Evolutionary conservation across 2,113 vertebrate genomes (phyloP).

Genomic region (Paradisaea rubra): DNA sequence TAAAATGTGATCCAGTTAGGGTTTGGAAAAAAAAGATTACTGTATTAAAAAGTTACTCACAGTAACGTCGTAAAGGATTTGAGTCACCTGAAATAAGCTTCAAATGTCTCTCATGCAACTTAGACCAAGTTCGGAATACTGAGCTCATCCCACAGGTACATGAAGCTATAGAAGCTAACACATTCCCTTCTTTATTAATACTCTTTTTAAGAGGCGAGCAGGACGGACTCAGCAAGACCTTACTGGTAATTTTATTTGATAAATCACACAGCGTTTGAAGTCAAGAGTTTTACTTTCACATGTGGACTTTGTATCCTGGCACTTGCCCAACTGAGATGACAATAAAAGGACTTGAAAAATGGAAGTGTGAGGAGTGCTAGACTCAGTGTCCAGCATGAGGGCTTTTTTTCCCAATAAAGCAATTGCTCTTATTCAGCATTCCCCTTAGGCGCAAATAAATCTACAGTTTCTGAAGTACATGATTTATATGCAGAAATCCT

Average conservation of each 20-base stretch:
- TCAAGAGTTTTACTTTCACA: not conserved
- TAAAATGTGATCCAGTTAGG: not conserved
- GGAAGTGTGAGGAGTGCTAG: not conserved
- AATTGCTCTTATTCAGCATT: slow-evolving; percentile 10
- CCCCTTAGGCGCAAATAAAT: not conserved
- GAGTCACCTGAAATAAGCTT: not conserved
- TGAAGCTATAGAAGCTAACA: not conserved
- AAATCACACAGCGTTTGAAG: not conserved
- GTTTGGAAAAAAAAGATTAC: not conserved
- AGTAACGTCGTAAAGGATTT: not conserved
- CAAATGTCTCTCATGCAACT: not conserved
- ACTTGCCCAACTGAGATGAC: not conserved
- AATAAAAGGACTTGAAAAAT: not conserved
- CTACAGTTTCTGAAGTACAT: slow-evolving; percentile 10
- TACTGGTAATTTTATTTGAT: not conserved
- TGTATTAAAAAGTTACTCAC: not conserved
- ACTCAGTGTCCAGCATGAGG: not conserved
- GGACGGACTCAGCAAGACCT: not conserved
- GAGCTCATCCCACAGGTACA: fast-evolving
- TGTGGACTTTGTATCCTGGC: not conserved
- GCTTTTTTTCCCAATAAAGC: not conserved
- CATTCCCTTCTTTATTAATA: not conserved
- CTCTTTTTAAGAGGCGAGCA: not conserved
- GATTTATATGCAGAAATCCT: slow-evolving; percentile 20
- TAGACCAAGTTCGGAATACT: fast-evolving